phyloP scores from a whole-genome alignment of 2,113 vertebrate genomes.

The Chamaea fasciata region DNA sequence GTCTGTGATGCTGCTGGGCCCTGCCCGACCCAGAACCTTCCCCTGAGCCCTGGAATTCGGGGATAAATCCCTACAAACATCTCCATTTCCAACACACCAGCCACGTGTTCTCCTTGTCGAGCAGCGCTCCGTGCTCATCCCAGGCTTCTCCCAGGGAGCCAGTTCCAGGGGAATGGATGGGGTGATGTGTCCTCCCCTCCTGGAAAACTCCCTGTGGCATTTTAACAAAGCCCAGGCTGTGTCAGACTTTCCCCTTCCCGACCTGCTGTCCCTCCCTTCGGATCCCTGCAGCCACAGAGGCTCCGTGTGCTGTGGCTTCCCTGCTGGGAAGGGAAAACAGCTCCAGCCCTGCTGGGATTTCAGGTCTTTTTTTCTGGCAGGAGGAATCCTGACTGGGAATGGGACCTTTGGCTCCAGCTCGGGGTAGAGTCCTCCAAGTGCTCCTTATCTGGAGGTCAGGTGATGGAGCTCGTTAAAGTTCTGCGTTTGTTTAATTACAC shows the following conservation, averaged over 20 bases:
- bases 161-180: not conserved
- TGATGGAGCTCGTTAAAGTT: not conserved
- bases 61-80: not conserved
- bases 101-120: fast-evolving
- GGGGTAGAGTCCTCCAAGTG: not conserved
- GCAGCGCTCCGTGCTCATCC: not conserved
- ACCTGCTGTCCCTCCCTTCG: not conserved
- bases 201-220: not conserved
- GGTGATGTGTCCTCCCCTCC: not conserved
- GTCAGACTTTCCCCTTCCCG: constrained; percentile 30
- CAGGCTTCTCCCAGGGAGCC: not conserved
- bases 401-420: not conserved
- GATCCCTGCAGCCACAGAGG: not conserved
- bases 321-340: not conserved
- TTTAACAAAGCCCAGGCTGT: not conserved
- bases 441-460: not conserved
- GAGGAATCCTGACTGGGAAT: not conserved
- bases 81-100: fast-evolving
- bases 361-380: not conserved
- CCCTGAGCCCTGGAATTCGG: not conserved
- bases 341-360: not conserved
- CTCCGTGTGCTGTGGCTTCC: not conserved
- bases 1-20: not conserved
- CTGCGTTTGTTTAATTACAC: not conserved
- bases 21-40: not conserved